Conservation (phyloP, 1,140 invertebrate species). For the Aphelenchoides avenae region DNA sequence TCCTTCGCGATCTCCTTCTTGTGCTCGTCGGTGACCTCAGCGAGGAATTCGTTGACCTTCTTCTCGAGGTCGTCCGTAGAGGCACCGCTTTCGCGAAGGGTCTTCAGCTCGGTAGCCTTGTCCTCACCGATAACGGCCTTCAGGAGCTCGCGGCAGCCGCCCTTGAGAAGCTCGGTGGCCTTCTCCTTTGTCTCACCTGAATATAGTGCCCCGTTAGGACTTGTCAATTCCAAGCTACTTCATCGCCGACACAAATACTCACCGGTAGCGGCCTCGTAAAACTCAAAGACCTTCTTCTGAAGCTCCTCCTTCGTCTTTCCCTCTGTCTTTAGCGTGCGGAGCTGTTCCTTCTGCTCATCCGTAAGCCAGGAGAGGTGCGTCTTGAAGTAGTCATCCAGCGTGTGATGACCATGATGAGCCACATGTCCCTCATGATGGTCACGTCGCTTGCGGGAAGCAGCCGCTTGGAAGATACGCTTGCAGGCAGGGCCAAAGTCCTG, state of each 20-base stretch:
- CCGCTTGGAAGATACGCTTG: too few species aligned
- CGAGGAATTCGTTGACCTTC: slow-evolving; percentile 30
- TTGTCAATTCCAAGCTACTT: too few species aligned
- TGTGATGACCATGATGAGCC: slow-evolving; percentile 34
- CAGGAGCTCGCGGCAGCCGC: slow-evolving; percentile 28
- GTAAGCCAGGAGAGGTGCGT: slow-evolving; percentile 41
- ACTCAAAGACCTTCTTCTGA: slow-evolving; percentile 26
- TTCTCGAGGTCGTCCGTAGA: slow-evolving; percentile 6
- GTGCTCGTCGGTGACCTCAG: slow-evolving; percentile 27
- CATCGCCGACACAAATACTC: too few species aligned
- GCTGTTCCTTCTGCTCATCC: slow-evolving; percentile 29
- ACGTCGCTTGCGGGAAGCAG: too few species aligned
- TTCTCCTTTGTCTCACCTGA: slow-evolving; percentile 25
- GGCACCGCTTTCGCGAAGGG: slow-evolving; percentile 34
- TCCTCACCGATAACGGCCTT: slow-evolving; percentile 31
- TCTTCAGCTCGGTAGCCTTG: slow-evolving; percentile 35
- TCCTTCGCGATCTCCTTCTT: slow-evolving; percentile 35
- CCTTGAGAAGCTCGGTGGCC: slow-evolving; percentile 17
- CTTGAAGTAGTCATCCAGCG: slow-evolving; percentile 38
- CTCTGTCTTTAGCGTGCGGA: slow-evolving; percentile 12
- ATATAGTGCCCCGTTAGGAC: too few species aligned
- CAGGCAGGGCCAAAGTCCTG: slow-evolving; percentile 31
- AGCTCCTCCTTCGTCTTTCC: slow-evolving; percentile 18
- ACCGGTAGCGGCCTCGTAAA: slow-evolving; percentile 17
- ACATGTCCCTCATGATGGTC: too few species aligned